A percentile compares a stretch with the other conserved stretches of the same genome.
Evolutionary conservation across 2,113 vertebrate species (phyloP).

Genomic region (Forbesichthys papilliferus): DNA sequence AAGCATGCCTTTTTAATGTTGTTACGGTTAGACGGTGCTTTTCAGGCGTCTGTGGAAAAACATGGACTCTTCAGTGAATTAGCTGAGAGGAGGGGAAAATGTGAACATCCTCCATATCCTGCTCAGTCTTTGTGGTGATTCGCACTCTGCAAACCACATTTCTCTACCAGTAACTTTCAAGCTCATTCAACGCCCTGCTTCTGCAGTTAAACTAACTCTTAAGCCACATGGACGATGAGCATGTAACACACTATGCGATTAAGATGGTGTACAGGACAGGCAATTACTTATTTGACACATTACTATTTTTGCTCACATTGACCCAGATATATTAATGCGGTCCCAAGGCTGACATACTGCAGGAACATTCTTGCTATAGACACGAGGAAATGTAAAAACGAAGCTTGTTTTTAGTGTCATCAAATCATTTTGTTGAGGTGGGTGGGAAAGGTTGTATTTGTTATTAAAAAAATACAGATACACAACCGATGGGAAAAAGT

Average conservation of each 20-base stretch:
- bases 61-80: constrained; percentile 62
- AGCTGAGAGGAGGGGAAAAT: constrained; percentile 59
- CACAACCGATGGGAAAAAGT: no score
- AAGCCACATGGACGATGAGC: constrained; percentile 13
- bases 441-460: constrained; percentile 10
- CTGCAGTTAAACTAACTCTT: constrained; percentile 25
- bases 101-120: constrained; percentile 38
- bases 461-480: no score
- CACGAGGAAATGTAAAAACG: constrained; percentile 11
- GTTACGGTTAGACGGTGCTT: constrained; percentile 50
- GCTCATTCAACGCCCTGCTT: constrained; percentile 22
- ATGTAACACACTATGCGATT: neutral
- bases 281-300: no score
- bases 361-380: constrained; percentile 3
- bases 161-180: constrained; percentile 58
- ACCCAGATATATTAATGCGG: constrained; percentile 8
- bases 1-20: constrained; percentile 39
- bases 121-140: constrained; percentile 27
- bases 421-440: constrained; percentile 7
- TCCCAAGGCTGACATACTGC: constrained; percentile 4
- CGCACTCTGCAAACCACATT: constrained; percentile 44
- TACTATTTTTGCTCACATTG: neutral
- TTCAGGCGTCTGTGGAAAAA: constrained; percentile 63
- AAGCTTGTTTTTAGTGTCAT: constrained; percentile 10
- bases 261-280: neutral